These are phyloP conservation scores for Nesogale talazaci DNA, from an alignment of 2,113 vertebrate species.

Conservation along the genomic window DNA sequence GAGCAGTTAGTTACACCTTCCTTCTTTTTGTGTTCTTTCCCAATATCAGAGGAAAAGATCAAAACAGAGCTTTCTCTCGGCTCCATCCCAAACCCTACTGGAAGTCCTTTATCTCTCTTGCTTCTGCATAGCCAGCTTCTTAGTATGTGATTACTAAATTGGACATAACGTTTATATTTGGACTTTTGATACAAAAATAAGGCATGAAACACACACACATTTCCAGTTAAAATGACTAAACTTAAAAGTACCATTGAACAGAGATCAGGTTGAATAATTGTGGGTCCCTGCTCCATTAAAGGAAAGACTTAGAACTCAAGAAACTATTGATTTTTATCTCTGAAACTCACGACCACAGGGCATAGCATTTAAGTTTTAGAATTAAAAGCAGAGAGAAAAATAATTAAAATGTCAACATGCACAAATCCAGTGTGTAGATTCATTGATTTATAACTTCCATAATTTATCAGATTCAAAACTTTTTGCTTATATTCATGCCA, in stretches of 20 bases:
- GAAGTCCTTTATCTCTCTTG: background rate
- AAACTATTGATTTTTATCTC: background rate
- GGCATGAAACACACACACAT: background rate
- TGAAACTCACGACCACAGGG: background rate
- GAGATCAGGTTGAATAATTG: background rate
- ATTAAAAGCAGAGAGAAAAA: background rate
- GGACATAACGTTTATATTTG: background rate
- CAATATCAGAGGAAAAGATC: background rate
- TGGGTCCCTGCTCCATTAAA: background rate
- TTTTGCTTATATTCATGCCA: background rate
- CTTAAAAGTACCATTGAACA: background rate
- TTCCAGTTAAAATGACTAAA: background rate
- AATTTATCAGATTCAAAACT: background rate
- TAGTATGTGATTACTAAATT: background rate
- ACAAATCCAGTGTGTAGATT: background rate
- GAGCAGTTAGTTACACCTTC: background rate
- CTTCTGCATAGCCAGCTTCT: background rate
- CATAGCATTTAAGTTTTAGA: constrained; percentile 15
- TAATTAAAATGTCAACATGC: background rate
- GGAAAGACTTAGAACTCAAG: background rate
- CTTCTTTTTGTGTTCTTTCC: background rate
- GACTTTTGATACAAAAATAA: constrained; percentile 5
- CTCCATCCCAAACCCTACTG: background rate
- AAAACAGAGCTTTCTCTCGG: background rate
- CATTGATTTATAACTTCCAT: background rate